phyloP scores from a whole-genome alignment of 2,888 invertebrate species.

The Oligia strigilis region DNA sequence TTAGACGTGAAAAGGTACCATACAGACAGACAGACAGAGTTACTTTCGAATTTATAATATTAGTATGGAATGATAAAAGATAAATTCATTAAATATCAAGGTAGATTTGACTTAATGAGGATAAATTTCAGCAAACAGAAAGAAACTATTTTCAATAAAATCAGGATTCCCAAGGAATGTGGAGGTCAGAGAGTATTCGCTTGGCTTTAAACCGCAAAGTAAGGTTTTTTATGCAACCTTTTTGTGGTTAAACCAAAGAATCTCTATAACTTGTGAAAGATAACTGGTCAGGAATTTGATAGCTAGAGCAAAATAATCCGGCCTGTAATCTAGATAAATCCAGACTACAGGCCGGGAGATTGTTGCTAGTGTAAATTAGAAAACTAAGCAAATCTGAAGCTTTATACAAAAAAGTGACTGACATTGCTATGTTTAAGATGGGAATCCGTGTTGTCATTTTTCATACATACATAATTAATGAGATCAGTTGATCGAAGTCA shows the following conservation, averaged over 20 bases:
- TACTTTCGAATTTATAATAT: too few relatives aligned
- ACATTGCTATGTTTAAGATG: background rate
- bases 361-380: background rate
- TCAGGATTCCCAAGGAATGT: constrained; percentile 14
- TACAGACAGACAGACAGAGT: too few relatives aligned
- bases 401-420: background rate
- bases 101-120: background rate
- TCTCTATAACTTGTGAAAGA: background rate
- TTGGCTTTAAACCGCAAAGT: constrained; percentile 22
- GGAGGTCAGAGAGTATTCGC: background rate
- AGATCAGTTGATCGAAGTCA: background rate
- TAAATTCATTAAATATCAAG: background rate
- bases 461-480: background rate
- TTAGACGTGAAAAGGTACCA: too few relatives aligned
- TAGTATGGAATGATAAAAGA: background rate
- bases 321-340: background rate
- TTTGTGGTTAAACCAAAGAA: constrained; percentile 40
- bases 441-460: background rate
- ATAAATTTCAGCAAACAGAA: background rate
- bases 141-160: constrained; percentile 7
- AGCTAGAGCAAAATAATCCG: background rate
- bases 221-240: background rate
- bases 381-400: background rate
- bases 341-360: background rate
- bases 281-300: constrained; percentile 37